Evolutionary conservation across 2,888 invertebrate species (phyloP), one percentile per base, ranked within the genome.

Genomic region (Nineta flava): DNA sequence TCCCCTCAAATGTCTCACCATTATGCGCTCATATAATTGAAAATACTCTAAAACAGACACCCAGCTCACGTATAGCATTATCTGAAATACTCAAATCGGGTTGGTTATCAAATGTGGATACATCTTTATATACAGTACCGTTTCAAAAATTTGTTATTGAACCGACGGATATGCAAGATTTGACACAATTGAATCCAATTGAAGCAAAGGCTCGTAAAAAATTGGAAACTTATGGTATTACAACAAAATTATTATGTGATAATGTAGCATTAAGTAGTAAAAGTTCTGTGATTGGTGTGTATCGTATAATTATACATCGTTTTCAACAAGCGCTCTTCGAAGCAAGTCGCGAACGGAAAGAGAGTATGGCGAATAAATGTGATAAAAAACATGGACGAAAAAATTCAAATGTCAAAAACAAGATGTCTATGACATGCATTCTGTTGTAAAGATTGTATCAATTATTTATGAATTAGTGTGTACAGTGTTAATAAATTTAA

Each of bases 231-330:
- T 64, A 79, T 38, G 83, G 83, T 1, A 76, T 83, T 35, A 71
- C 68, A 12, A 66, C 72, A 1, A 71, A 72, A 50, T 75, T 77
- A 70, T 62, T 83, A 43, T 67, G 70, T 48, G 67, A 71, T 35
- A 69, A 76, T 16, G 65, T 70, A 16, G 67, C 68, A 40, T 72
- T 73, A 53, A 79, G 81, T 31, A 77, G 79, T 1, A 67, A 77
- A 47, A 79, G 76, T 56, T 74, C 78, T 54, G 71, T 83, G 35
- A 78, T 80, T 45, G 83, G 83, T 9, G 77, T 80, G 45, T 85
- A 83, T 63, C 69, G 84, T 42, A 83, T 85, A 52, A 69, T 82
- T 34, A 69, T 82, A 53, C 78, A 81, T 61, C 66, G 73, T 12
- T 59, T 73, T 47, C 69, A 71, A 52, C 66, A 67, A 50, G 67